Evolutionary conservation across 2,797 vertebrate species (phyloP).

Genomic region (Helicolenus hilgendorfi): DNA sequence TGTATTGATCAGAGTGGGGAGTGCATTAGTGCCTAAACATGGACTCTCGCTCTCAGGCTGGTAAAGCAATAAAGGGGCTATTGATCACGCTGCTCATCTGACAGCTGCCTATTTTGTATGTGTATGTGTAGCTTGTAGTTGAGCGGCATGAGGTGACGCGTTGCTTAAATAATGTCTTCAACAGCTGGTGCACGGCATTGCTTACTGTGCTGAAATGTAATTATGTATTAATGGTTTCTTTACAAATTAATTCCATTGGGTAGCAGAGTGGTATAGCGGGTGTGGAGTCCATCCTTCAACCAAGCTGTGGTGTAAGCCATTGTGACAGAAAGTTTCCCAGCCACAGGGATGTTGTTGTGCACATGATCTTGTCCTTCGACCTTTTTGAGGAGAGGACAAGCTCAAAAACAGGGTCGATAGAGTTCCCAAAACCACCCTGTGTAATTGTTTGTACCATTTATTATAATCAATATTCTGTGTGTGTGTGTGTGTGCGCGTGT

Average conservation of each 20-base stretch:
- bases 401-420: not conserved
- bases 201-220: not conserved
- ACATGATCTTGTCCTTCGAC: conserved; percentile 7
- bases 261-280: not conserved
- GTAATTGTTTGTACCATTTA: not conserved
- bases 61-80: conserved; percentile 67
- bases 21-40: conserved; percentile 76
- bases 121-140: conserved; percentile 10
- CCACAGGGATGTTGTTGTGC: not conserved
- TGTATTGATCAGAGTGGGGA: conserved; percentile 65
- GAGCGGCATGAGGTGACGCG: not conserved
- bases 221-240: not conserved
- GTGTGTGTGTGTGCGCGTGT: too few relatives aligned
- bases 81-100: conserved; percentile 74
- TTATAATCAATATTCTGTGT: not conserved
- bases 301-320: not conserved
- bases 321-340: not conserved
- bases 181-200: not conserved
- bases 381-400: not conserved
- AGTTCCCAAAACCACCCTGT: not conserved
- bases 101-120: conserved; percentile 54
- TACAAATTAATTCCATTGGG: not conserved
- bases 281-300: not conserved
- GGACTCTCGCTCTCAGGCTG: conserved; percentile 50
- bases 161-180: conserved; percentile 4